Base-by-base conservation (phyloP, 1,140 invertebrate genomes). In the Drosophila punjabiensis region DNA sequence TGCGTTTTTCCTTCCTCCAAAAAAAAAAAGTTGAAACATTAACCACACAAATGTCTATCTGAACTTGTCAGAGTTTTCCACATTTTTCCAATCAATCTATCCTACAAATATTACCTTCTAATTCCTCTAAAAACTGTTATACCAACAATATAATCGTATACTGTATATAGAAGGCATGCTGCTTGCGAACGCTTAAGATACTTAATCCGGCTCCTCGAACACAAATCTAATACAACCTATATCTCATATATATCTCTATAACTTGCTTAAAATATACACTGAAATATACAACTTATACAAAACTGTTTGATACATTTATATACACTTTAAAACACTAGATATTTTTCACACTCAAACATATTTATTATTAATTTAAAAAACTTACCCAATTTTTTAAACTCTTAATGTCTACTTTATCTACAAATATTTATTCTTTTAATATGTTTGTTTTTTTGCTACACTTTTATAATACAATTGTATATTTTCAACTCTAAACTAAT, bases 111-210 rank as follows among this genome's bases (percentile, higher is more conserved):
- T 33, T 56, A 41, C 52, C 63, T 66, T 59, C 43, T 48, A 47
- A 63, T 35, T 76, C 30, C 71, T 33, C 14, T 59, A 62, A 73
- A 35, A 60, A 39, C 55, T 56, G 14, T 28, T 45, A 50, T 55
- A 58, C 61, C 52, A 71, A 41, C 35, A 35, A 35, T 52, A 4
- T 43, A 56, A 39, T 24, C 53, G 33, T 48, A 64, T 37, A 39
- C 37, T 9, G 28, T 62, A 50, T 39, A 20, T 68, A 68, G 45
- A 71, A 43, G 66, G 84, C 84, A 88, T 88, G 84, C 78, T 88
- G 84, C 85, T 85, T 88, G 84, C 48, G 65, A 81, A 73, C 69
- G 85, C 81, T 71, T 87, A 30, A 43, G 56, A 47, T 33, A 47
- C 28, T 48, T 13, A 20, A 53, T 7, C 43, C 41, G 37, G 60